Base-by-base conservation (phyloP, 2,113 vertebrate species). In the Melanotaenia duboulayi region DNA sequence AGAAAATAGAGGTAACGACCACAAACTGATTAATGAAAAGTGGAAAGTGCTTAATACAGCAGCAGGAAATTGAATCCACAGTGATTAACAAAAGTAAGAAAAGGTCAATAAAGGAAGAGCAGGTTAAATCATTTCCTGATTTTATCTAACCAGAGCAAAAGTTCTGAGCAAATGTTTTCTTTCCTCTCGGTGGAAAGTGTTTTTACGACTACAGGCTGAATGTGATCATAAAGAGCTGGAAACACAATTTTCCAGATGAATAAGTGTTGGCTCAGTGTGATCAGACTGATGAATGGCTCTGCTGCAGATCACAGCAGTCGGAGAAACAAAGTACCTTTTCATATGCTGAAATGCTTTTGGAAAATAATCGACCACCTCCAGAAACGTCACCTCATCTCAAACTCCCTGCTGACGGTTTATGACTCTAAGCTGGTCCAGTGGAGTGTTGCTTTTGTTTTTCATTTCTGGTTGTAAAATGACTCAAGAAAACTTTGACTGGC, bases 301-400 rank as follows among this genome's bases (percentile, higher is more conserved):
- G 79, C 56, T 62, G 40, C 50, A 2, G 37, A 59, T 51, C 25
- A 4, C 48, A 48, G 40, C 49, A 1, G 12, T 17, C 10, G 28
- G 57, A 62, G 39, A 66, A 55, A 73, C n/a, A 60, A 55, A 70
- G 4, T 4, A 68, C 37, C 25, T 55, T 71, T 69, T 69, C 39
- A 20, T 17, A 39, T 22, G 37, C 22, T 40, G 22, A 51, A 64
- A 52, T 37, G 44, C 39, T 55, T 60, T 65, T 49, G 49, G 28
- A 25, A 57, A 44, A 55, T 13, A 52, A 39, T 60, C 20, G n/a
- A 28, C 42, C 63, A 48, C 32, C 69, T 82, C 52, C 62, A 40
- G 17, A 64, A 71, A 60, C 46, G 24, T 51, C n/a, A 11, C 32
- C 4, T 3, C 32, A 7, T 6, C 32, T 35, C 32, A 8, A 24